Conservation (phyloP, 2,888 invertebrate genomes). For the Glaucopsyche alexis region DNA sequence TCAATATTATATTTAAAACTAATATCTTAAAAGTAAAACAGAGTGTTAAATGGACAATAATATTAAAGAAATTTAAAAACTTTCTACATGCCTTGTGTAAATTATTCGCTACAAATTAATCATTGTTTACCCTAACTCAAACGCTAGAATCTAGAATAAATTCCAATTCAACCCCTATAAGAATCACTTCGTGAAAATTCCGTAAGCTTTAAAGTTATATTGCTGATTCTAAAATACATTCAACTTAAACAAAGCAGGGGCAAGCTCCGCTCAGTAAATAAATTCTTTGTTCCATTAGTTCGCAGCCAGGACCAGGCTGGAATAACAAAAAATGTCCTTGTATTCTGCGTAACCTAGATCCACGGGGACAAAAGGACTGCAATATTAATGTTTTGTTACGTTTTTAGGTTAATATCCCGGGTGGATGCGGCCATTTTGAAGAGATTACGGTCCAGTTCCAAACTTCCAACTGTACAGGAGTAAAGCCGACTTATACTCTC, state of each 20-base stretch:
- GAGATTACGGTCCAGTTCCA: constrained; percentile 12
- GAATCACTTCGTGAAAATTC: neutral
- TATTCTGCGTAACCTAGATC: constrained; percentile 19
- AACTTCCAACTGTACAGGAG: neutral
- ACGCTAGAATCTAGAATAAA: neutral
- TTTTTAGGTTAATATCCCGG: constrained; percentile 26
- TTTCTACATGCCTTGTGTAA: too few relatives aligned
- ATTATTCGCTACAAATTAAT: too few relatives aligned
- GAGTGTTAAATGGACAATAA: too few relatives aligned
- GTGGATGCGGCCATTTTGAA: constrained; percentile 22
- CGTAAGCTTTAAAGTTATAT: neutral
- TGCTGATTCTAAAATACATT: neutral
- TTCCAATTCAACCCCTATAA: neutral
- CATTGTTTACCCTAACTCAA: too few relatives aligned
- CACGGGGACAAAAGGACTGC: constrained; percentile 8
- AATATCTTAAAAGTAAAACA: too few relatives aligned
- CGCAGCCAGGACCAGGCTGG: neutral
- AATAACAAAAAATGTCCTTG: constrained; percentile 20
- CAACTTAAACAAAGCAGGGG: neutral
- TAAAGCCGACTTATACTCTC: neutral
- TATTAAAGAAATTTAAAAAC: too few relatives aligned
- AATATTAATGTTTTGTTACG: constrained; percentile 25
- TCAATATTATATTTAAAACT: too few relatives aligned
- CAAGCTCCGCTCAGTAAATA: constrained; percentile 4
- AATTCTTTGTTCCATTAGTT: constrained; percentile 18